Evolutionary conservation across 2,113 vertebrate species (phyloP), one percentile per base, ranked within the genome.

Genomic region (Pardalotus punctatus): DNA sequence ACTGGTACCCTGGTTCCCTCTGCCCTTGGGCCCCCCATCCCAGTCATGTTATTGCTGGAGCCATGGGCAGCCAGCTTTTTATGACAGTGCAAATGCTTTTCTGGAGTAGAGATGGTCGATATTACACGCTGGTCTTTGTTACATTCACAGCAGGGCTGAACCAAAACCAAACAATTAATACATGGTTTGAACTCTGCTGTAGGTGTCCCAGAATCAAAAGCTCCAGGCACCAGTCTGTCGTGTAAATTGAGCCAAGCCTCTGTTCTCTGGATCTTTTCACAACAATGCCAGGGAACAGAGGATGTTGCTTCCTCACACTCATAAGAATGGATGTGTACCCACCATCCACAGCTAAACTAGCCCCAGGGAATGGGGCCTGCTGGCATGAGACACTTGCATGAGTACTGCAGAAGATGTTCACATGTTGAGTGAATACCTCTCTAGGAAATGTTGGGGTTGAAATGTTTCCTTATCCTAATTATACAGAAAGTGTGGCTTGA

Each of bases 341-440:
- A 9, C 38, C 47, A 36, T 53, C 29, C 35, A 21, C 38, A 61
- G 29, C 56, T 40, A 28, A 64, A 24, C 7, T 21, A 19, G 33
- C 21, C 29, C 12, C 23, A 16, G 17, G 45, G 29, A 74, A 22
- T 1, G 0, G 23, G 10, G 20, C 33, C 24, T 70, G 1, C 20
- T 81, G 50, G 15, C 57, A 20, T 5, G 20, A 78, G 43, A 36
- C 19, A 4, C 47, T 67, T 72, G 25, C 0, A 0, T 12, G 35
- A 48, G 12, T 50, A 7, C 33, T 51, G 56, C 56, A 43, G 64
- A 36, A 70, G 51, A 20, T 9, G 4, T 47, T 70, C 1, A 2
- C 5, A 0, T 35, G 33, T 51, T 0, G 2, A 47, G 47, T 35
- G 43, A 83, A 24, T 13, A 5, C 25, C 19, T 33, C 27, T 48